Percentiles rank a stretch among this genome's conserved stretches.
These are phyloP conservation scores for Mechanitis messenoides DNA, from an alignment of 2,888 invertebrate genomes.

Conservation along the genomic window DNA sequence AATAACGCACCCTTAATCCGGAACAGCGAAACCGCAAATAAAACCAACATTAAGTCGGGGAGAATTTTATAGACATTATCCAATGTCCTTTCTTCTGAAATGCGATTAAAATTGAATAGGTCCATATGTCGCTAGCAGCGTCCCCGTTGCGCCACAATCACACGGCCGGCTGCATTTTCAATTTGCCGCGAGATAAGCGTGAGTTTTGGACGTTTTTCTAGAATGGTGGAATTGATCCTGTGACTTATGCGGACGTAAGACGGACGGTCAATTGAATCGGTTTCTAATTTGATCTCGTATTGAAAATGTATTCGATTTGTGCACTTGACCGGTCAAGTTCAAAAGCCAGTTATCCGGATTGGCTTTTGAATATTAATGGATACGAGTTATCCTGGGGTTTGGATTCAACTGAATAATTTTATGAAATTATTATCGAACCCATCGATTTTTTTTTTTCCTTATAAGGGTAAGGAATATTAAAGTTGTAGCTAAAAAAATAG, in stretches of 20 bases:
- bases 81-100: constrained; percentile 70
- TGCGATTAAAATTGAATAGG: constrained; percentile 77
- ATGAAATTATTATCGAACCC: too few species aligned
- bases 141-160: constrained; percentile 72
- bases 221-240: constrained; percentile 73
- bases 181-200: constrained; percentile 75
- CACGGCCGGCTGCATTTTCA: constrained; percentile 74
- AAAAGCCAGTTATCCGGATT: background rate
- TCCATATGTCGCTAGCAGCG: constrained; percentile 70
- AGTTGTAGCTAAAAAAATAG: too few species aligned
- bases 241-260: constrained; percentile 68
- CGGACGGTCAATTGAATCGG: constrained; percentile 66
- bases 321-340: constrained; percentile 22
- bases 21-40: constrained; percentile 64
- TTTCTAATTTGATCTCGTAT: constrained; percentile 45
- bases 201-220: constrained; percentile 72
- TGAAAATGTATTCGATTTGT: constrained; percentile 26
- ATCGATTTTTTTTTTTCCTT: too few species aligned
- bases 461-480: too few species aligned
- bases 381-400: background rate
- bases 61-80: constrained; percentile 68
- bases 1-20: constrained; percentile 58
- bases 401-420: too few species aligned
- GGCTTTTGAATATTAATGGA: constrained; percentile 3
- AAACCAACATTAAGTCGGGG: constrained; percentile 67